A percentile compares a stretch with the other conserved stretches of the same genome.
phyloP scores from a whole-genome alignment of 2,113 vertebrate genomes.

The Phoenicopterus ruber region DNA sequence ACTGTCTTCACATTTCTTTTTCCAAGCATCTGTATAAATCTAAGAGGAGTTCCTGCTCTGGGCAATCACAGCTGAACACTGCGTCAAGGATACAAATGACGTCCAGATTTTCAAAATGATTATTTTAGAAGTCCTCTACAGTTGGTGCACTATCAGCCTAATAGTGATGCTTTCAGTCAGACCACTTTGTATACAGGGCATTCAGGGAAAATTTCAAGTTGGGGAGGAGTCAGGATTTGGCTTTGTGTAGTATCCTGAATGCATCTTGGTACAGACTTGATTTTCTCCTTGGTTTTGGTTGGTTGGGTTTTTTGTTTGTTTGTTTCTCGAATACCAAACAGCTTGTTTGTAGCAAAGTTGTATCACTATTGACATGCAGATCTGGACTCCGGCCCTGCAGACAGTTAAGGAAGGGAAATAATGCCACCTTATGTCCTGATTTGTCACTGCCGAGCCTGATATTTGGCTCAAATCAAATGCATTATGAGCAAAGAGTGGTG shows the following conservation, averaged over 20 bases:
- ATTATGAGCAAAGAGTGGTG: not conserved
- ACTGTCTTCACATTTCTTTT: not conserved
- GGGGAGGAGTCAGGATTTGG: not conserved
- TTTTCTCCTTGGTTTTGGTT: not conserved
- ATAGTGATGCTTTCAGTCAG: not conserved
- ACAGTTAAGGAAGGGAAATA: conserved; percentile 50
- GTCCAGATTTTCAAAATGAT: not conserved
- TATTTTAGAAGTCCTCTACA: not conserved
- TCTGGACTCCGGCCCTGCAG: not conserved
- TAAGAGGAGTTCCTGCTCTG: not conserved
- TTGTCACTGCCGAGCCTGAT: conserved; percentile 40
- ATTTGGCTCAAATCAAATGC: not conserved
- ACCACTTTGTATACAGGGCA: not conserved
- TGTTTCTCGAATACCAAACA: conserved; percentile 14
- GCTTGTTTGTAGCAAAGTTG: not conserved
- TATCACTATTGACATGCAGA: not conserved
- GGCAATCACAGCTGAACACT: not conserved
- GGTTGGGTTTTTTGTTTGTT: not conserved
- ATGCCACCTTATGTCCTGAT: conserved; percentile 69
- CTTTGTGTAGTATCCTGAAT: not conserved
- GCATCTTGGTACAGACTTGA: not conserved
- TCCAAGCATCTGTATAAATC: not conserved
- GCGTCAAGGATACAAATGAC: not conserved
- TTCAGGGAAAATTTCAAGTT: not conserved
- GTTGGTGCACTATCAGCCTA: not conserved